Evolutionary conservation across 37 sponge, comb jelly and placozoan species (phyloP).

Genomic region (Beroe forskalii): DNA sequence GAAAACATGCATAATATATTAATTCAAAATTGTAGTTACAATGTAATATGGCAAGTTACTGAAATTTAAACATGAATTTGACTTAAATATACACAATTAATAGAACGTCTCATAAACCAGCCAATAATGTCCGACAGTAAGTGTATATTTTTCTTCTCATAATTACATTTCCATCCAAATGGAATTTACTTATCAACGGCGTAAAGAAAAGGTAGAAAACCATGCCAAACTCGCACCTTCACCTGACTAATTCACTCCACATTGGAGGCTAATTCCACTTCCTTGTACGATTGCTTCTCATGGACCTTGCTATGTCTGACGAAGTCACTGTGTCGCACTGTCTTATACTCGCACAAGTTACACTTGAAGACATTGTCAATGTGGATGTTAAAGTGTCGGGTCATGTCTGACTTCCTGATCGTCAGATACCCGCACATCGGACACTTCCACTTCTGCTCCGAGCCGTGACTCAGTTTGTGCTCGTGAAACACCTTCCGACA

Average conservation of each 20-base stretch:
- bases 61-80: conserved; percentile 33
- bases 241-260: not conserved
- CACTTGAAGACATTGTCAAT: conserved; percentile 66
- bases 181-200: too few relatives aligned
- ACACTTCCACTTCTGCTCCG: conserved; percentile 65
- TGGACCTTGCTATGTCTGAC: conserved; percentile 53
- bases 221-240: too few relatives aligned
- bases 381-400: conserved; percentile 50
- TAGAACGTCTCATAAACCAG: too few relatives aligned
- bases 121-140: too few relatives aligned
- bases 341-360: conserved; percentile 59
- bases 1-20: not conserved
- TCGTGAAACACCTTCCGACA: conserved; percentile 48
- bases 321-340: conserved; percentile 45
- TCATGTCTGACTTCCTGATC: conserved; percentile 33
- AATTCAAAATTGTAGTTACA: too few relatives aligned
- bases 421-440: conserved; percentile 53
- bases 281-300: not conserved
- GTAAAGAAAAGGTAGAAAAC: too few relatives aligned
- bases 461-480: conserved; percentile 43
- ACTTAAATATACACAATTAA: not conserved
- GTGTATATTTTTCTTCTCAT: too few relatives aligned
- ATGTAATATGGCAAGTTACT: too few relatives aligned
- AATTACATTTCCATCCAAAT: too few relatives aligned
- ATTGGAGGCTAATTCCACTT: not conserved